Evolutionary conservation across 2,113 vertebrate species (phyloP), one percentile per base, ranked within the genome.

Genomic region (Channa argus): DNA sequence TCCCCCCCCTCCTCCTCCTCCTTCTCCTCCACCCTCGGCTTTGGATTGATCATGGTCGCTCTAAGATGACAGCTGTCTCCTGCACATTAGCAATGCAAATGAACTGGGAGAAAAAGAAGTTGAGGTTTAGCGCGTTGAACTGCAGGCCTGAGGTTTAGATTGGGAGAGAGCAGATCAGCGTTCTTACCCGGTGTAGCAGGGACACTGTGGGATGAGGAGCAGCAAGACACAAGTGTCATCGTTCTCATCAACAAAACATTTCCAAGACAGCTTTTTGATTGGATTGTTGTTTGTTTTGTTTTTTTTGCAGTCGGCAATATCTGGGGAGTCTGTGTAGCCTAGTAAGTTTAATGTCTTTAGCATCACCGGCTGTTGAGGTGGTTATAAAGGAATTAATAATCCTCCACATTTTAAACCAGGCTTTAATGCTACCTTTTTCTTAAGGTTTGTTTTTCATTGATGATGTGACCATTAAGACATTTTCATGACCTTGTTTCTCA

Each of bases 41-140:
- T 84, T 73, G 73, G 87, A 86, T 71, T 87, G 85, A 90, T 87
- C 85, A 81, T 71, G 63, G 86, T 85, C 55, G 64, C 79, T 68
- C 81, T 61, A 70, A 87, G 88, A 91, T 82, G 91, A 91, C 93
- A 94, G 92, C 93, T 94, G 93, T 89, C 92, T 87, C 88, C 82
- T 73, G 77, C 2, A 53, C 71, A 94, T 95, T 94, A 92, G 92
- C 90, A 94, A 91, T 94, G 92, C 91, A 94, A 94, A 95, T 93
- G 77, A 90, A 81, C 52, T 6, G 39, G 83, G 79, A 72, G 72
- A 84, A 71, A 55, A 67, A 88, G 79, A 79, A 82, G 79, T 65
- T 64, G 78, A n/a, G 71, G 36, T 62, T n/a, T 63, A 56, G 67
- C 36, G 71, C 69, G 67, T 41, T 33, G 63, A 54, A 64, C 56